Evolutionary conservation across 2,113 vertebrate genomes (phyloP).

Genomic region (Poicephalus gulielmi): DNA sequence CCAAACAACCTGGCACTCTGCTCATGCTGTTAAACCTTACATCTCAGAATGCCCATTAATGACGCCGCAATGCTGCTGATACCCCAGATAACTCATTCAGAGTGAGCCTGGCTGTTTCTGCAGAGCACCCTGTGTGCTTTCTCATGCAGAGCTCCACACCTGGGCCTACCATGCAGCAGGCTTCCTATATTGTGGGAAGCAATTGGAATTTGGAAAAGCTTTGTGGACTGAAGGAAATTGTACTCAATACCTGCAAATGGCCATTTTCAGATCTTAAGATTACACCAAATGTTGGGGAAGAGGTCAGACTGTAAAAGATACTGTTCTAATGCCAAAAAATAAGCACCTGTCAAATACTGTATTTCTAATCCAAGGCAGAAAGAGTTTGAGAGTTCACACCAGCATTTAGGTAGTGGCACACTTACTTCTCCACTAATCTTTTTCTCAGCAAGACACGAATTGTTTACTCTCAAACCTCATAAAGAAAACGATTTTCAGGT

Average conservation of each 20-base stretch:
- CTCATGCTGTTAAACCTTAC: background rate
- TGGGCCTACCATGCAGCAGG: background rate
- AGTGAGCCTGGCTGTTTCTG: background rate
- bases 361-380: background rate
- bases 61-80: background rate
- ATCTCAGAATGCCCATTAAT: background rate
- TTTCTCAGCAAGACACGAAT: background rate
- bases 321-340: background rate
- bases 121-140: fast-evolving
- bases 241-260: background rate
- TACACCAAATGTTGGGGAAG: background rate
- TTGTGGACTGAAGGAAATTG: background rate
- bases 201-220: background rate
- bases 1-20: background rate
- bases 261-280: background rate
- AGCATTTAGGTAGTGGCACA: background rate
- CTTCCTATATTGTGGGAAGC: background rate
- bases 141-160: background rate
- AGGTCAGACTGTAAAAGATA: background rate
- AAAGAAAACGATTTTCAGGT: background rate
- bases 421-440: background rate
- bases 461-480: background rate
- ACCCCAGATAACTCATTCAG: background rate
- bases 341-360: background rate
- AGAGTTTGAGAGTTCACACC: background rate